Conservation (phyloP, 2,797 vertebrate species). For the Coregonus sp. region DNA sequence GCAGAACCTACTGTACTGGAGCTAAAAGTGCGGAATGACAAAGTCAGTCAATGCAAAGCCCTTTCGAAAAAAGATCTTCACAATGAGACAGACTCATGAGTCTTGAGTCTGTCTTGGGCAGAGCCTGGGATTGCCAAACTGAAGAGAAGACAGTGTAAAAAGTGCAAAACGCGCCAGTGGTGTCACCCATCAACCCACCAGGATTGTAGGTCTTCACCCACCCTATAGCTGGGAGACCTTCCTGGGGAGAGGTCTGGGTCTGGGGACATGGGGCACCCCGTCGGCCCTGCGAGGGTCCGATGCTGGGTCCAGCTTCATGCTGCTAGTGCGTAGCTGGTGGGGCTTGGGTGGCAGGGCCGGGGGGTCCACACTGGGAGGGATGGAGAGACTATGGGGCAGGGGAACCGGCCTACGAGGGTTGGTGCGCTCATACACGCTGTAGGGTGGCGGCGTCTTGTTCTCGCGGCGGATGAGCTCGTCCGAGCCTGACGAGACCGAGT, state of each 20-base stretch:
- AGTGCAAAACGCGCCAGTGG: conserved; percentile 78
- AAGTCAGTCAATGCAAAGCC: conserved; percentile 57
- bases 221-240: conserved; percentile 95
- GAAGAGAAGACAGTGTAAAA: conserved; percentile 54
- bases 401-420: conserved; percentile 88
- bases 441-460: conserved; percentile 94
- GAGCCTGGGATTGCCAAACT: conserved; percentile 56
- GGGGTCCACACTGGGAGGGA: conserved; percentile 81
- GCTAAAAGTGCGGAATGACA: conserved; percentile 71
- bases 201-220: background rate
- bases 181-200: conserved; percentile 52
- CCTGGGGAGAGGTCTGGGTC: conserved; percentile 90
- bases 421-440: conserved; percentile 90
- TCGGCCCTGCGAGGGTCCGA: conserved; percentile 80
- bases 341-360: conserved; percentile 96
- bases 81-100: conserved; percentile 35
- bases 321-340: conserved; percentile 80
- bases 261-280: conserved; percentile 67
- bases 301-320: conserved; percentile 82
- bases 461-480: conserved; percentile 90
- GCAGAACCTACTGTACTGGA: conserved; percentile 56
- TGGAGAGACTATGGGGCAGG: conserved; percentile 91
- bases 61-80: conserved; percentile 47
- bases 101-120: conserved; percentile 54
- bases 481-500: conserved; percentile 75